These are phyloP conservation scores for Caenorhabditis inopinata DNA, from an alignment of 1,140 invertebrate genomes.

Conservation along the genomic window DNA sequence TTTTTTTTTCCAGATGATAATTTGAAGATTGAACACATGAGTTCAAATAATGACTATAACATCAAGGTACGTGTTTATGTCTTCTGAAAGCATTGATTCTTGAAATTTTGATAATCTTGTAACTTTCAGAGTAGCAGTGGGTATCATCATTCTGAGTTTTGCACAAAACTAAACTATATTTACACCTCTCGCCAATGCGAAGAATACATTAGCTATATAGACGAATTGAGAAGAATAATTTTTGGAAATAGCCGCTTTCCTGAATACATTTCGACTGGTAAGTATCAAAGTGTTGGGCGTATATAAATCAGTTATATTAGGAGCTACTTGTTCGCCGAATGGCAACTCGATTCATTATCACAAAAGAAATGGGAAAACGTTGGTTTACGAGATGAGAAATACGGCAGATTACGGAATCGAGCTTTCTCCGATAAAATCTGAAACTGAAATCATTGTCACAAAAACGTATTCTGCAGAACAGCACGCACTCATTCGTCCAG, in stretches of 20 bases:
- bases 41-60: background rate
- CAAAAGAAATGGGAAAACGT: background rate
- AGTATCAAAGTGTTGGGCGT: background rate
- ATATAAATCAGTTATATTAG: background rate
- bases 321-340: background rate
- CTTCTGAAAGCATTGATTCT: too few species aligned
- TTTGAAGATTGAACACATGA: conserved; percentile 15
- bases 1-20: conserved; percentile 4
- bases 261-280: too few species aligned
- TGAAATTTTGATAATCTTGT: background rate
- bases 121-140: conserved; percentile 8
- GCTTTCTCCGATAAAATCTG: background rate
- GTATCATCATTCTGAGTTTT: background rate
- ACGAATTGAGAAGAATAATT: conserved; percentile 1
- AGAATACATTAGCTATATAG: background rate
- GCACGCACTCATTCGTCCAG: background rate
- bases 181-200: conserved; percentile 7
- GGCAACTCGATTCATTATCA: background rate
- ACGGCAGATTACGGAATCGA: background rate
- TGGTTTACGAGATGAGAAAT: background rate
- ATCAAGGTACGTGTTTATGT: background rate
- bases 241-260: background rate
- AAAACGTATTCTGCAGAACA: background rate
- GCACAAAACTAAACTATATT: conserved; percentile 10
- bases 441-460: background rate